Evolutionary conservation across 1,140 invertebrate species (phyloP).

Genomic region (Lucilia cuprina): DNA sequence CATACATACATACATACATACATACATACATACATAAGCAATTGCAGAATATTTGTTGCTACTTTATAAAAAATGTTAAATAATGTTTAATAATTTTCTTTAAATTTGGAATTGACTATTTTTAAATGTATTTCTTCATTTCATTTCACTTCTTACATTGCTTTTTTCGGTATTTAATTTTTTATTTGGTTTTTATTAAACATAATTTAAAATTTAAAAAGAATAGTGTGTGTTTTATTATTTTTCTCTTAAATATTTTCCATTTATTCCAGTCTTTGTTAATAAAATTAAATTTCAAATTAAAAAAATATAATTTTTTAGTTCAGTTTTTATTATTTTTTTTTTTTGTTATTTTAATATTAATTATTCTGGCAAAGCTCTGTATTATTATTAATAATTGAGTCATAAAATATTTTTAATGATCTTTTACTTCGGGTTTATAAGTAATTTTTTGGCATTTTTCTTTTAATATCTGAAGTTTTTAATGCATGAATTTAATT

Average conservation of each 20-base stretch:
- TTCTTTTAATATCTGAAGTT: slow-evolving; percentile 18
- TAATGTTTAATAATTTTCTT: background rate
- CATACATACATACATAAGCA: too few relatives aligned
- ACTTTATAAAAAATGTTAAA: background rate
- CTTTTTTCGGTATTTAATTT: background rate
- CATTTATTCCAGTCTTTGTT: slow-evolving; percentile 32
- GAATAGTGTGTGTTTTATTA: background rate
- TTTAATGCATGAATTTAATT: slow-evolving; percentile 15
- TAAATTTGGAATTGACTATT: background rate
- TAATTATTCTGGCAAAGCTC: slow-evolving; percentile 35
- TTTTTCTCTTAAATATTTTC: background rate
- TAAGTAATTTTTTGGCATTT: slow-evolving; percentile 36
- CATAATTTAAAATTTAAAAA: background rate
- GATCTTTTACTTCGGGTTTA: background rate
- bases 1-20: too few relatives aligned
- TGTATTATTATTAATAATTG: slow-evolving; percentile 34
- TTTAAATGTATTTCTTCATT: background rate
- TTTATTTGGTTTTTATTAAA: background rate
- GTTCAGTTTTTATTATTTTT: slow-evolving; percentile 4
- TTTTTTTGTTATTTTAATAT: background rate
- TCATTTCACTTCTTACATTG: background rate
- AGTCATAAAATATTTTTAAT: slow-evolving; percentile 37
- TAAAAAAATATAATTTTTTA: background rate
- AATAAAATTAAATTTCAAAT: slow-evolving; percentile 8
- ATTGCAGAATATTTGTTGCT: too few relatives aligned